Evolutionary conservation across 1,140 invertebrate species (phyloP).

Genomic region (Neodiprion fabricii): DNA sequence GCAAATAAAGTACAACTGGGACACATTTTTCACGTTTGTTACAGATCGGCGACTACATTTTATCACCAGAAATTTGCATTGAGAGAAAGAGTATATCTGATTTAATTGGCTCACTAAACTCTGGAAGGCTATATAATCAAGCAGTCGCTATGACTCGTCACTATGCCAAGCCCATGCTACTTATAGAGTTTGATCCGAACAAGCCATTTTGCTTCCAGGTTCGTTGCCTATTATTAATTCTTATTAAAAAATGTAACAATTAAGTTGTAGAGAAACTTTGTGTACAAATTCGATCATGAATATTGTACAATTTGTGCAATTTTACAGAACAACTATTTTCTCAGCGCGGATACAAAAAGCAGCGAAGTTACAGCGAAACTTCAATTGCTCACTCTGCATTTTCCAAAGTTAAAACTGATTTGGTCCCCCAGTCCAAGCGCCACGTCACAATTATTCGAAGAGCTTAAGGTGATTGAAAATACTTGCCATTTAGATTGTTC

Average conservation of each 20-base stretch:
- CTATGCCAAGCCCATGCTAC: constrained; percentile 88
- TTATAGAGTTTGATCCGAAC: constrained; percentile 97
- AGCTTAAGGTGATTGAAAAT: constrained; percentile 69
- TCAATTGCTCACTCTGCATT: constrained; percentile 92
- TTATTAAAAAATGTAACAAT: constrained; percentile 9
- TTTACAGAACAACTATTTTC: constrained; percentile 76
- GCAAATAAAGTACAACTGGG: constrained; percentile 12
- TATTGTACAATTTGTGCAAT: constrained; percentile 20
- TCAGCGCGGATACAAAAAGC: constrained; percentile 78
- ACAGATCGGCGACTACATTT: constrained; percentile 95
- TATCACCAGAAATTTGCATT: constrained; percentile 95
- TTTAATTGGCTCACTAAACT: constrained; percentile 94
- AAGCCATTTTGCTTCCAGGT: constrained; percentile 91
- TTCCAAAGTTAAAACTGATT: constrained; percentile 88
- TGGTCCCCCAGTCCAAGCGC: constrained; percentile 97
- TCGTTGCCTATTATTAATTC: constrained; percentile 32
- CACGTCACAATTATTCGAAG: constrained; percentile 94
- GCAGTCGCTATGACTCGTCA: constrained; percentile 87
- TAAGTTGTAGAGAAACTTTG: constrained; percentile 4
- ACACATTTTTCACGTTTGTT: constrained; percentile 31
- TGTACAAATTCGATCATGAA: background rate
- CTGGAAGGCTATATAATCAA: constrained; percentile 95
- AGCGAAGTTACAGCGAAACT: constrained; percentile 83
- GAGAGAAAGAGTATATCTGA: constrained; percentile 98
- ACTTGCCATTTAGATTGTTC: constrained; percentile 8